A percentile compares a stretch with the other conserved stretches of the same genome.
Evolutionary conservation across 1,140 invertebrate species (phyloP).

Genomic region (Solen grandis): DNA sequence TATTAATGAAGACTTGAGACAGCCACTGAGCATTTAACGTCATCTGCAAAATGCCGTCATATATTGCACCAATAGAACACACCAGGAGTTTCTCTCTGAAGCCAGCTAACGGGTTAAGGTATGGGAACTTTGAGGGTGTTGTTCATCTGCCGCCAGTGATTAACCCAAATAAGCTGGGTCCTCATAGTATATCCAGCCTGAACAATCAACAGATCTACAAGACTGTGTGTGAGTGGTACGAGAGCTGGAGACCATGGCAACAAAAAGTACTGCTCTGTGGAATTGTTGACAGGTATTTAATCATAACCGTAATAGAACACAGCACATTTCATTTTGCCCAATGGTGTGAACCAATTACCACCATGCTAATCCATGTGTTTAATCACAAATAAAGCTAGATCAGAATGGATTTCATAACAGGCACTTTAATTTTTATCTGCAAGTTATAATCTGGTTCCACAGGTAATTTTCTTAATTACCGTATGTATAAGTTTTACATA

Average conservation of each 20-base stretch:
- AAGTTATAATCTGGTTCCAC: no score
- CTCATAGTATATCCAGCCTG: slow-evolving; percentile 62
- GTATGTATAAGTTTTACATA: no score
- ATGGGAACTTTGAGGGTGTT: slow-evolving; percentile 74
- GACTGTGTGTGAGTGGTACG: slow-evolving; percentile 74
- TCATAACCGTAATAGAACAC: no score
- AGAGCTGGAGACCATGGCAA: slow-evolving; percentile 77
- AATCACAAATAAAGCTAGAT: no score
- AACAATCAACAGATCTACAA: slow-evolving; percentile 77
- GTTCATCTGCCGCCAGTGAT: slow-evolving; percentile 67
- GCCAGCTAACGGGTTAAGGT: slow-evolving; percentile 67
- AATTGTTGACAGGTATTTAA: slow-evolving; percentile 73
- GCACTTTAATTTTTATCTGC: no score
- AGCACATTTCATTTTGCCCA: no score
- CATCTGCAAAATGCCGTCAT: slow-evolving; percentile 70
- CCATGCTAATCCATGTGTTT: no score
- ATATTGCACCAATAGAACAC: slow-evolving; percentile 66
- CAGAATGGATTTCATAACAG: no score
- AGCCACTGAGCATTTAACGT: neutral
- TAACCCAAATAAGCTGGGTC: slow-evolving; percentile 27
- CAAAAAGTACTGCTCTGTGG: slow-evolving; percentile 73
- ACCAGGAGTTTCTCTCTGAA: slow-evolving; percentile 66
- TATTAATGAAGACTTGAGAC: no score
- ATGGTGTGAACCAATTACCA: no score
- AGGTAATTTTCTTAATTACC: no score